Base-by-base conservation (phyloP, 1,140 invertebrate genomes). In the Phymorhynchus buccinoides region DNA sequence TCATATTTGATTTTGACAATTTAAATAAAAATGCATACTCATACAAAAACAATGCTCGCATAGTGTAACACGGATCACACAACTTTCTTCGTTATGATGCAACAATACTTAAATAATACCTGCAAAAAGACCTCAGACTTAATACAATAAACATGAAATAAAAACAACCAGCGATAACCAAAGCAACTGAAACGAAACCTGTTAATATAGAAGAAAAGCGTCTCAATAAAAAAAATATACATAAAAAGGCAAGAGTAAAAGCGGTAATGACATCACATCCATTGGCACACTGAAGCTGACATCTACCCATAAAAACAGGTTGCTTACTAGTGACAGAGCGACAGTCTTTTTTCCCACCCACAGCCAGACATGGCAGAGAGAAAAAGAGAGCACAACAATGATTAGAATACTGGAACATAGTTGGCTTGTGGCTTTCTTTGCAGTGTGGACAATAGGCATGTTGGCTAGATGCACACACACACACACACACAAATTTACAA, bases 331-430 rank as follows among this genome's bases (percentile, higher is more conserved):
- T 62, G 56, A 62, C 56, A 62, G 56, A 62, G 56, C 56, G 56
- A 62, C 56, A 62, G 56, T 62, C 56, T 62, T 62, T 62, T 22
- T 62, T n/a, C n/a, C n/a, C n/a, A n/a, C 56, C 56, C 56, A 62
- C 56, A 62, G 56, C 18, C 14, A 14, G 22, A 62, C 12, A 62
- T 42, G 39, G 44, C 35, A 41, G 41, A 42, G 30, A 30, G 78
- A 80, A 44, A 32, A 27, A 44, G 12, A 44, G 44, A 80, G 48
- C 30, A 41, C 22, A 80, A 80, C n/a, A 80, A 44, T 9, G 37
- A 73, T 41, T 41, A n/a, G 39, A 78, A 39, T 41, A 3, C 30
- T 9, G 71, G 30, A 35, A 35, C 37, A 27, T 78, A 41, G 37
- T 27, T n/a, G n/a, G n/a, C n/a, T n/a, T n/a, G n/a, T n/a, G n/a